Evolutionary conservation across 2,113 vertebrate species (phyloP).

Genomic region (Elachura formosa): DNA sequence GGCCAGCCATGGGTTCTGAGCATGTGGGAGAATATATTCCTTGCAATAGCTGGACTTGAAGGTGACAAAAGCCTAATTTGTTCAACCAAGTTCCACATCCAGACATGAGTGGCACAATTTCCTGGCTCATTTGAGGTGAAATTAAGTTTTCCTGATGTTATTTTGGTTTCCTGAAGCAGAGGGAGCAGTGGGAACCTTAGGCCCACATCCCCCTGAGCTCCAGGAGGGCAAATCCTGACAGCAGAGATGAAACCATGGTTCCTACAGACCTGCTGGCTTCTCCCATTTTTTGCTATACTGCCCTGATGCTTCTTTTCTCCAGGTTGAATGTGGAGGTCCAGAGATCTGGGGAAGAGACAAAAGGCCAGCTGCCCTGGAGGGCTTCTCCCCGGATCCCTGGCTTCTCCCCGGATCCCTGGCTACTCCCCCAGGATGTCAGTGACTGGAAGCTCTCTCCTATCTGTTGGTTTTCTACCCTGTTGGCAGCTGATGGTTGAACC

Average conservation of each 20-base stretch:
- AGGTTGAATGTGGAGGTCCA: too few species aligned
- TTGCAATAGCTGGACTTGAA: neutral
- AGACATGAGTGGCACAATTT: neutral
- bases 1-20: neutral
- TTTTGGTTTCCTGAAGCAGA: slow-evolving; percentile 19
- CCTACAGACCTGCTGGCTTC: neutral
- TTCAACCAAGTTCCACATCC: neutral
- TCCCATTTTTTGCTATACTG: neutral
- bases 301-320: neutral
- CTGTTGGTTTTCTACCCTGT: too few species aligned
- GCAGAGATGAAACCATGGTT: neutral
- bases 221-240: neutral
- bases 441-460: too few species aligned
- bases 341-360: too few species aligned
- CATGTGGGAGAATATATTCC: neutral
- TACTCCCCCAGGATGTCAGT: too few species aligned
- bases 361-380: too few species aligned
- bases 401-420: too few species aligned
- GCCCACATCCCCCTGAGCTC: neutral
- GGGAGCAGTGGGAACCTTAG: neutral
- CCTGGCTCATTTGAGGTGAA: neutral
- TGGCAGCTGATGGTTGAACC: too few species aligned
- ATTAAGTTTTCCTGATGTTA: slow-evolving; percentile 6
- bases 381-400: too few species aligned
- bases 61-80: slow-evolving; percentile 16